Evolutionary conservation across 2,113 vertebrate species (phyloP), one percentile per base, ranked within the genome.

Genomic region (Myotis lucifugus): DNA sequence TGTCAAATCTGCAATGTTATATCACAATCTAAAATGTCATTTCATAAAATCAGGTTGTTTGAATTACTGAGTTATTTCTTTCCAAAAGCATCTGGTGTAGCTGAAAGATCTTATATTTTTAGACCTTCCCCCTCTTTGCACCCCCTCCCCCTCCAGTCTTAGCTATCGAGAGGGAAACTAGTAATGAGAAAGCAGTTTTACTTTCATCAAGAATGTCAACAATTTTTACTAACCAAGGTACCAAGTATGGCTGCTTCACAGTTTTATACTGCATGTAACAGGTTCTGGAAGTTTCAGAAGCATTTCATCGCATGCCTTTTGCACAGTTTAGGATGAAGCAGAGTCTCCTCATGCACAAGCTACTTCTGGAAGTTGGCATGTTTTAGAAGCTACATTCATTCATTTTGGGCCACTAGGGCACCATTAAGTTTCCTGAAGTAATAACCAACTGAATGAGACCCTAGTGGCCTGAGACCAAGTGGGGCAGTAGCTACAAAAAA

Each of bases 31-130:
- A 93, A 95, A 96, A 97, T 98, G 97, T 97, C 59, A 97, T 94
- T 98, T 97, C 82, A 97, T 94, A 95, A 97, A 97, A 94, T 94
- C 1, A 1, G 67, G 74, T 95, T 97, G 95, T 97, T 96, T 97
- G 96, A 96, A 90, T 95, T 93, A 96, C 67, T 93, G 96, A 96
- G 56, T 93, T 96, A 85, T 93, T 97, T 97, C 90, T 96, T 96
- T 97, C 95, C 94, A 88, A 91, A 90, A 95, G 86, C 70, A 52
- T 96, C 94, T 97, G 4, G 87, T 93, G 6, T 76, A 95, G 73
- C 88, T 97, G 89, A 96, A 93, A 87, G 59, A 90, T 90, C 67
- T 92, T 93, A n/a, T 56, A 85, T 90, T 90, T 91, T 37, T 40
- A 72, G 42, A 56, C 81, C 42, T 42, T 69, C 83, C 67, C 40